Conservation (phyloP, 2,797 vertebrate genomes). For the Sebastes goodei region DNA sequence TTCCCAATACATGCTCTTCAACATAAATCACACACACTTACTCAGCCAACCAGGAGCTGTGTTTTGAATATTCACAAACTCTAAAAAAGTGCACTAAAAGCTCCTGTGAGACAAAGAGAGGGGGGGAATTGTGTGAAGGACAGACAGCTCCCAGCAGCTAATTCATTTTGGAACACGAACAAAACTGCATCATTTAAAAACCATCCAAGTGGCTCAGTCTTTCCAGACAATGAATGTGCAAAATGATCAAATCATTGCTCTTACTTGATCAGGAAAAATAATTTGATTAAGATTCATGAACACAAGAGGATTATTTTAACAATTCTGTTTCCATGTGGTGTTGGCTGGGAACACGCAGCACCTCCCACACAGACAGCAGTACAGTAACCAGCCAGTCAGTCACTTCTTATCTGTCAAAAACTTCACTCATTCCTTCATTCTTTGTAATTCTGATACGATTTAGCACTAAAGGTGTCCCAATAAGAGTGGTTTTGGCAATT, state of each 20-base stretch:
- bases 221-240: background rate
- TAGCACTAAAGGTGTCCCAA: too few species aligned
- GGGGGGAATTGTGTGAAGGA: conserved; percentile 47
- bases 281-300: conserved; percentile 2
- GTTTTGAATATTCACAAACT: conserved; percentile 45
- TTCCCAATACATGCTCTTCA: conserved; percentile 40
- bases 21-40: conserved; percentile 35
- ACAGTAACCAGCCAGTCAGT: background rate
- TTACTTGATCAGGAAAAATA: conserved; percentile 1
- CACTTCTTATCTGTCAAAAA: too few species aligned
- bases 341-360: conserved; percentile 6
- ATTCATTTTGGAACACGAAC: conserved; percentile 20
- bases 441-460: too few species aligned
- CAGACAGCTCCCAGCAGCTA: conserved; percentile 2
- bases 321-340: conserved; percentile 1
- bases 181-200: conserved; percentile 4
- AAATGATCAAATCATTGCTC: conserved; percentile 12
- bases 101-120: conserved; percentile 52
- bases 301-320: conserved; percentile 6
- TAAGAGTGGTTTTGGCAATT: too few species aligned
- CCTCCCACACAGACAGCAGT: conserved; percentile 22
- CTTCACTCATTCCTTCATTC: too few species aligned
- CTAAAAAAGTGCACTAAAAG: conserved; percentile 42
- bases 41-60: conserved; percentile 32
- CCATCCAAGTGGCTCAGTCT: background rate